Percentiles rank a stretch among this genome's conserved stretches.
Evolutionary conservation across 1,140 invertebrate genomes (phyloP).

Genomic region (Drosophila persimilis): DNA sequence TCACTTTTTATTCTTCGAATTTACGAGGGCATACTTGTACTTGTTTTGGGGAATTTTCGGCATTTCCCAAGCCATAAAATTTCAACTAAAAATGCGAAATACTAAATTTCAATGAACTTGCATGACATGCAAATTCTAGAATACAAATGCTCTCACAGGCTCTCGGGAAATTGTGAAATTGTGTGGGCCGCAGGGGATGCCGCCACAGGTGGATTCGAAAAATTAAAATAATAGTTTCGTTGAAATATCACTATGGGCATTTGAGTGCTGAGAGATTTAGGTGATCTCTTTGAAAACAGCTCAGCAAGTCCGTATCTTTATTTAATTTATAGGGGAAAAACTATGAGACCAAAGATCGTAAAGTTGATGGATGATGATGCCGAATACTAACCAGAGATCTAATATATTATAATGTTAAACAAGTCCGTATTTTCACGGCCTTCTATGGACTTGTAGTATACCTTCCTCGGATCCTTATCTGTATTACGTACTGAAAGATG

Average conservation of each 20-base stretch:
- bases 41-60: constrained; percentile 47
- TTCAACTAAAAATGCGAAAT: constrained; percentile 40
- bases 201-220: constrained; percentile 10
- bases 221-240: constrained; percentile 34
- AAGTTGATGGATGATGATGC: neutral
- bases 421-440: too few relatives aligned
- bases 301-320: neutral
- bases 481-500: too few relatives aligned
- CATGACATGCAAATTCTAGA: constrained; percentile 53
- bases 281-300: constrained; percentile 17
- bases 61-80: constrained; percentile 42
- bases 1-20: constrained; percentile 32
- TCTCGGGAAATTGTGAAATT: constrained; percentile 43
- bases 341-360: too few relatives aligned
- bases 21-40: constrained; percentile 32
- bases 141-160: neutral
- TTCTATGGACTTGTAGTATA: too few relatives aligned
- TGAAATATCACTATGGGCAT: constrained; percentile 6
- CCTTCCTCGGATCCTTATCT: too few relatives aligned
- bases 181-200: constrained; percentile 12
- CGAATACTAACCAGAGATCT: too few relatives aligned
- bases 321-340: neutral
- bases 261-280: constrained; percentile 25
- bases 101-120: constrained; percentile 51
- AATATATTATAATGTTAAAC: too few relatives aligned